Evolutionary conservation across 2,888 invertebrate genomes (phyloP).

Genomic region (Brachyptera risi): DNA sequence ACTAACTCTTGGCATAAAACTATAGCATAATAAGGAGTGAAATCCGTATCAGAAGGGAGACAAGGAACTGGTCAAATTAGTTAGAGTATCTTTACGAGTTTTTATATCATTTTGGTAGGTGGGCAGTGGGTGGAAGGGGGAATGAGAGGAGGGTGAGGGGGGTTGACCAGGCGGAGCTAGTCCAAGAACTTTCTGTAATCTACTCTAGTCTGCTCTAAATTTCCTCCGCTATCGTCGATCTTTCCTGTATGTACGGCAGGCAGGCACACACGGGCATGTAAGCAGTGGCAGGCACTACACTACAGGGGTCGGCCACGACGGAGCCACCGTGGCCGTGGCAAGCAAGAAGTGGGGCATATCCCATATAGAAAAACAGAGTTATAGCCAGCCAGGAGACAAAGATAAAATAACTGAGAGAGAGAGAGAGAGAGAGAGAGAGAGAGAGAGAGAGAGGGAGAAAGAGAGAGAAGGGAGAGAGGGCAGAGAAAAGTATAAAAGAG

Average conservation of each 20-base stretch:
- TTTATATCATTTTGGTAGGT: slow-evolving; percentile 7
- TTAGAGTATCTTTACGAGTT: slow-evolving; percentile 10
- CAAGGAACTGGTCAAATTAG: not conserved
- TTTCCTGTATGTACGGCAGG: slow-evolving; percentile 3
- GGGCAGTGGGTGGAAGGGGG: not conserved
- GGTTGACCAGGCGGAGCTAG: not conserved
- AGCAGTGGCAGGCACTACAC: too few species aligned
- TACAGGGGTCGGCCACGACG: not conserved
- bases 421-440: slow-evolving; percentile 25
- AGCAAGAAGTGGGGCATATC: not conserved
- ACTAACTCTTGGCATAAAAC: too few species aligned
- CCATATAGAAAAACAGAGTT: slow-evolving; percentile 5
- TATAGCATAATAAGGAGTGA: too few species aligned
- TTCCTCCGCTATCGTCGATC: slow-evolving; percentile 13
- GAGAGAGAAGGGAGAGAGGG: slow-evolving; percentile 39
- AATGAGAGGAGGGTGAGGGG: not conserved
- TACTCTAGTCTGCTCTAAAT: slow-evolving; percentile 19
- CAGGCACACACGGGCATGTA: too few species aligned
- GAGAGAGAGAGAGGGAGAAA: slow-evolving; percentile 37
- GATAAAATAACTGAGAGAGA: slow-evolving; percentile 6
- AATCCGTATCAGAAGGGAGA: not conserved
- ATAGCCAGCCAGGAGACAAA: slow-evolving; percentile 1
- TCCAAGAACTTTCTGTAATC: slow-evolving; percentile 4
- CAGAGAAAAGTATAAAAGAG: not conserved
- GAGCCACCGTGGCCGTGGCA: too few species aligned